A percentile compares a stretch with the other conserved stretches of the same genome.
Evolutionary conservation across 2,888 invertebrate genomes (phyloP).

Genomic region (Tanypteryx hageni): DNA sequence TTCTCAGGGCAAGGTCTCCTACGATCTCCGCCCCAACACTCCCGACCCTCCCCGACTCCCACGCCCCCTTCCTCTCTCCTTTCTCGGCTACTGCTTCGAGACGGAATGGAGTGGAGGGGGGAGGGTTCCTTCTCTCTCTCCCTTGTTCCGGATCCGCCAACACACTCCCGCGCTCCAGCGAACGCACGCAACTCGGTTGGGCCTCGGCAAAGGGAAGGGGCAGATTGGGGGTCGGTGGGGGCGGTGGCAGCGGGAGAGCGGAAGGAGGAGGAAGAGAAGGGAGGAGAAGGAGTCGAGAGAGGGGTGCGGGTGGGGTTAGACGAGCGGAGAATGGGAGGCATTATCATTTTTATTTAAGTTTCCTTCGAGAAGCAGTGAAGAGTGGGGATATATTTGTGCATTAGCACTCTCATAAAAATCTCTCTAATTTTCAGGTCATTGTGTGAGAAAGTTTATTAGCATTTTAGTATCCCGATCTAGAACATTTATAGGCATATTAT

Average conservation of each 20-base stretch:
- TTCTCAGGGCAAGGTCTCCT: background rate
- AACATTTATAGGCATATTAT: background rate
- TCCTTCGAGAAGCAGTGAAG: background rate
- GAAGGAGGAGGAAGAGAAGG: background rate
- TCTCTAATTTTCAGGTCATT: conserved; percentile 32
- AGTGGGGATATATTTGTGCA: conserved; percentile 39
- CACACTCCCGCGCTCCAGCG: conserved; percentile 46
- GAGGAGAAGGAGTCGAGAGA: background rate
- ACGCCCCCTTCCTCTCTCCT: background rate
- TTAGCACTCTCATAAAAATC: conserved; percentile 51
- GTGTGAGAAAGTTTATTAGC: background rate
- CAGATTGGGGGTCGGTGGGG: conserved; percentile 1
- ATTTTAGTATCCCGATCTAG: background rate
- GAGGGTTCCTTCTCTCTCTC: background rate
- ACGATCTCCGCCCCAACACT: background rate
- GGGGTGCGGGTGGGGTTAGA: background rate
- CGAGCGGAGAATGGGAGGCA: background rate
- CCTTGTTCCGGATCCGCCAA: conserved; percentile 54
- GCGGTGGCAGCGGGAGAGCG: background rate
- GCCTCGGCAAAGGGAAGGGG: background rate
- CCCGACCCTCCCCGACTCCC: conserved; percentile 7
- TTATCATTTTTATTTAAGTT: conserved; percentile 24
- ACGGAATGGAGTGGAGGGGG: background rate
- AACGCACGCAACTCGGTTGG: conserved; percentile 56
- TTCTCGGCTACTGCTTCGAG: background rate